Base-by-base conservation (phyloP, 2,113 vertebrate genomes). In the Blennius ocellaris region DNA sequence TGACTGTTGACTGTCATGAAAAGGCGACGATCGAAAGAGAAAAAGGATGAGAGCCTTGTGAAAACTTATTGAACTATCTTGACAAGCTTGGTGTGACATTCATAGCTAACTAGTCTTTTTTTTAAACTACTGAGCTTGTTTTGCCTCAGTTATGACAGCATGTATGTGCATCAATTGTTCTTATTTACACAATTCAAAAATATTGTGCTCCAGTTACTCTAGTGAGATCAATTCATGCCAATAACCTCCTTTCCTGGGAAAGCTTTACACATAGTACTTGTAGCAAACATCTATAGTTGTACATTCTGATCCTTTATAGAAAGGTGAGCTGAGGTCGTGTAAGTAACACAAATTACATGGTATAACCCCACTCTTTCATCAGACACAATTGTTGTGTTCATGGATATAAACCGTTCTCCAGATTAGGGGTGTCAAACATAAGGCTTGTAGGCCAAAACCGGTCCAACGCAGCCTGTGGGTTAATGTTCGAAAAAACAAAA, bases 241-340 rank as follows among this genome's bases (percentile, higher is more conserved):
- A 83, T 84, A 68, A 77, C 41, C 50, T 14, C 12, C 15, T 50
- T 48, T 78, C 56, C 69, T 48, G 53, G 15, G 59, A 61, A 81
- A 69, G 56, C 61, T 64, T 65, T 64, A 74, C 59, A 74, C 59
- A 59, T 17, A 83, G 59, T 15, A 36, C 47, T 41, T 15, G 11
- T 39, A 55, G 37, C 72, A 69, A 74, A 71, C 51, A 62, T 44
- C 45, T 12, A 16, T 30, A 30, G 21, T 30, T 2, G 64, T 68
- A 7, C 62, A 41, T 61, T 50, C 59, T 12, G 15, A 72, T 66
- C 15, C 40, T 66, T 73, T 39, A 67, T 30, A 30, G 21, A 30
- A 30, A 30, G 21, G 21, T 30, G 21, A 30, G 21, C 21, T 30
- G 21, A 30, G 21, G 21, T 30, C 21, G 21, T 4, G 4, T 30